phyloP scores from a whole-genome alignment of 2,797 vertebrate genomes.

The Heterohyrax brucei region DNA sequence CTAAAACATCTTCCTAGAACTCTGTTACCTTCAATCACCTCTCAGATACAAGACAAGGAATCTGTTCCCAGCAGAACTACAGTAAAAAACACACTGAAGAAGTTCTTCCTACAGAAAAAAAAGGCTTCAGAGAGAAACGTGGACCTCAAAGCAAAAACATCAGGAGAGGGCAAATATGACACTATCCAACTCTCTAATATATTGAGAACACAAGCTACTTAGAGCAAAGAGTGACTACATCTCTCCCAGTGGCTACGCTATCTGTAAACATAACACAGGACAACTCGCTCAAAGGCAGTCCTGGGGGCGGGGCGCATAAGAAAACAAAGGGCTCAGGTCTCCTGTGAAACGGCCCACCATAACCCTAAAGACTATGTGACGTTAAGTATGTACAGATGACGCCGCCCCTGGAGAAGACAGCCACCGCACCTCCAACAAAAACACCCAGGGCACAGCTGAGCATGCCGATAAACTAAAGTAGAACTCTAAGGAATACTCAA shows the following conservation, averaged over 20 bases:
- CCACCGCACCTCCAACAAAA: not conserved
- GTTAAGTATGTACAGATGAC: slow-evolving; percentile 55
- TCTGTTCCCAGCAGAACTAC: not conserved
- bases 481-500: slow-evolving; percentile 36
- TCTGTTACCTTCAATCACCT: not conserved
- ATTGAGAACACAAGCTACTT: slow-evolving; percentile 42
- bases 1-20: not conserved
- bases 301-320: not conserved
- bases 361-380: slow-evolving; percentile 65
- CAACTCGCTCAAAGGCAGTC: not conserved
- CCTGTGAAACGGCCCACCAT: not conserved
- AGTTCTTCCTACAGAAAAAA: slow-evolving; percentile 50
- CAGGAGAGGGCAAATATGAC: not conserved
- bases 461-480: slow-evolving; percentile 55
- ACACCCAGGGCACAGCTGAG: not conserved
- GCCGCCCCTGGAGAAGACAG: slow-evolving; percentile 57
- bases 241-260: not conserved
- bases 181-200: slow-evolving; percentile 12
- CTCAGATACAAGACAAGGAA: slow-evolving; percentile 64
- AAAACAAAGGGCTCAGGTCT: no score
- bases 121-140: slow-evolving; percentile 40
- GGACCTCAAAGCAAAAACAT: not conserved
- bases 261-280: slow-evolving; percentile 32
- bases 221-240: slow-evolving; percentile 26
- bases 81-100: slow-evolving; percentile 32